These are phyloP conservation scores for Dermatemys mawii DNA, from an alignment of 2,113 vertebrate species.

Conservation along the genomic window DNA sequence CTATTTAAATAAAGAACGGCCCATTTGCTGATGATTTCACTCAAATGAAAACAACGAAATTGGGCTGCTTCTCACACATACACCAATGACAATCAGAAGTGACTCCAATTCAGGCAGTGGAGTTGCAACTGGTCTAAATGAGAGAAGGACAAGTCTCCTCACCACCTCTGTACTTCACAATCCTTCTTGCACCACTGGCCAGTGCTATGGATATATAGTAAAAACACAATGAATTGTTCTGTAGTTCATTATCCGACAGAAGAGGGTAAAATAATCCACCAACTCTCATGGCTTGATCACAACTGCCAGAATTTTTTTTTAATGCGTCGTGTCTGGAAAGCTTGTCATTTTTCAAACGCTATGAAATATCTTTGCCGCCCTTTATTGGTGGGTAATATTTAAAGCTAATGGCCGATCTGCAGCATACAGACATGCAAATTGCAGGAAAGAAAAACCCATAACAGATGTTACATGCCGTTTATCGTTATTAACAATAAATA, in stretches of 20 bases:
- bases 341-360: not conserved
- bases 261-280: not conserved
- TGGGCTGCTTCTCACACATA: not conserved
- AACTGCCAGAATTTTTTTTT: not conserved
- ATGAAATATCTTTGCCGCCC: not conserved
- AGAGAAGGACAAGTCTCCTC: not conserved
- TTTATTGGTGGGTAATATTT: accelerated
- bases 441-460: not conserved
- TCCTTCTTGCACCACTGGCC: not conserved
- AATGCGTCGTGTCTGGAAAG: not conserved
- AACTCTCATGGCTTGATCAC: not conserved
- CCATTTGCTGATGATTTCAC: not conserved
- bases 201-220: not conserved
- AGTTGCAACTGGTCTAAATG: not conserved
- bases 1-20: not conserved
- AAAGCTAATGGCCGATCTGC: not conserved
- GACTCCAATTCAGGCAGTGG: not conserved
- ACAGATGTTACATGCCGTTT: not conserved
- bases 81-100: not conserved
- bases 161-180: not conserved
- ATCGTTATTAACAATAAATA: not conserved
- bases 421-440: not conserved
- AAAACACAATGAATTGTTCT: not conserved
- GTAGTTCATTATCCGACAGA: not conserved
- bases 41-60: not conserved